These are phyloP conservation scores for Potorous gilbertii DNA, from an alignment of 2,797 vertebrate species.

Conservation along the genomic window DNA sequence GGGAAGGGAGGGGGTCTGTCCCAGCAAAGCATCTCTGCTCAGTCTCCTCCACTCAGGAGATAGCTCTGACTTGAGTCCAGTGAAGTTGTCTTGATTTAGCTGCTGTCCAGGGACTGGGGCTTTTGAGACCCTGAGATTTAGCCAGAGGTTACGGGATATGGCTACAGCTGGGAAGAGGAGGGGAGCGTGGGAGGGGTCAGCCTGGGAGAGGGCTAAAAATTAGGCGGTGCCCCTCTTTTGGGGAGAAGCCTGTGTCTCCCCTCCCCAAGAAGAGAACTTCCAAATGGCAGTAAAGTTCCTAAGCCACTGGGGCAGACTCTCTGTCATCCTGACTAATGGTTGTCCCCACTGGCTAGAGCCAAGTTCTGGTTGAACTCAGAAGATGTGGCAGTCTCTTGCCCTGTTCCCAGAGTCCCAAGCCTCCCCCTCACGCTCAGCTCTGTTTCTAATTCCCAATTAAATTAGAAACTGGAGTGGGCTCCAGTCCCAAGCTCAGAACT, in stretches of 20 bases:
- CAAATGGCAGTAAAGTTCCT: background rate
- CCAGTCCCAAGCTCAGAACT: constrained; percentile 71
- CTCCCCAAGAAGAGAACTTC: background rate
- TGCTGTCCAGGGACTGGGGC: background rate
- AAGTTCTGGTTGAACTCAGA: background rate
- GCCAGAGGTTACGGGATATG: background rate
- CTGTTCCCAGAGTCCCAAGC: constrained; percentile 60
- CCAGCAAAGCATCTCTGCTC: background rate
- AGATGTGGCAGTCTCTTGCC: background rate
- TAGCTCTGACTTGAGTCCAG: background rate
- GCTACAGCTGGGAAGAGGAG: background rate
- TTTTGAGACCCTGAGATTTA: background rate
- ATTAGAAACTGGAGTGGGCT: constrained; percentile 77
- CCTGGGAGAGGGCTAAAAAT: background rate
- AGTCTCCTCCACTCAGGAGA: background rate
- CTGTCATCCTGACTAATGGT: background rate
- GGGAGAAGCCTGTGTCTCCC: background rate
- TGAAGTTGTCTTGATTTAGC: background rate
- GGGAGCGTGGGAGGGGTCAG: background rate
- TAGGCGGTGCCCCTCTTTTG: background rate
- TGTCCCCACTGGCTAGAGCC: background rate
- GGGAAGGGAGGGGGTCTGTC: background rate
- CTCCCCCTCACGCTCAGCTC: constrained; percentile 63
- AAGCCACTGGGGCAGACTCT: background rate
- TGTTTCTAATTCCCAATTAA: constrained; percentile 75